Conservation (phyloP, 2,113 vertebrate genomes). For the Lophotis ruficrista region DNA sequence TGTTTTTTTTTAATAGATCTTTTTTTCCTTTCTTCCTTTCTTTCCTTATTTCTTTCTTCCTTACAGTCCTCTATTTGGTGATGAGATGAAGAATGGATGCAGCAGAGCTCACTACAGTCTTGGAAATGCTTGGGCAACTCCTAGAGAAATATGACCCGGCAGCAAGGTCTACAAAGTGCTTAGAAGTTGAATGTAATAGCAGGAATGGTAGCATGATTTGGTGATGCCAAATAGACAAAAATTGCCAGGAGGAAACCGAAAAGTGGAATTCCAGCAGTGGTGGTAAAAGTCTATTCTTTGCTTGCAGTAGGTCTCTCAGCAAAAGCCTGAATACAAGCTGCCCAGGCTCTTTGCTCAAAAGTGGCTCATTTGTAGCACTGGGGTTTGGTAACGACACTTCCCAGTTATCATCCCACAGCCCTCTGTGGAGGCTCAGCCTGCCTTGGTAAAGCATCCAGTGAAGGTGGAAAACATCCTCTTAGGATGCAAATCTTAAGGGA, state of each 20-base stretch:
- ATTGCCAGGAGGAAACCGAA: not conserved
- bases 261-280: not conserved
- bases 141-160: not conserved
- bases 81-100: not conserved
- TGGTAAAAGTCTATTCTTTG: not conserved
- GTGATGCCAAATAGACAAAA: not conserved
- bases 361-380: not conserved
- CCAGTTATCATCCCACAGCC: not conserved
- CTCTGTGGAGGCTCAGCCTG: not conserved
- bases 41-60: not conserved
- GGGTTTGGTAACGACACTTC: not conserved
- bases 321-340: not conserved
- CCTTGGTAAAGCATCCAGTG: not conserved
- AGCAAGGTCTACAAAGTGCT: not conserved
- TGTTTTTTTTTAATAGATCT: not conserved
- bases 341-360: not conserved
- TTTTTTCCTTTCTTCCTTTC: not conserved
- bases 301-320: not conserved
- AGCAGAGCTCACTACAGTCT: not conserved
- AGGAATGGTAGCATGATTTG: not conserved
- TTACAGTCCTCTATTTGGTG: not conserved
- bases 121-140: not conserved
- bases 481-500: not conserved
- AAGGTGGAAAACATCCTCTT: not conserved
- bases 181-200: not conserved